phyloP scores from a whole-genome alignment of 1,140 invertebrate species.

The Heterodera schachtii region DNA sequence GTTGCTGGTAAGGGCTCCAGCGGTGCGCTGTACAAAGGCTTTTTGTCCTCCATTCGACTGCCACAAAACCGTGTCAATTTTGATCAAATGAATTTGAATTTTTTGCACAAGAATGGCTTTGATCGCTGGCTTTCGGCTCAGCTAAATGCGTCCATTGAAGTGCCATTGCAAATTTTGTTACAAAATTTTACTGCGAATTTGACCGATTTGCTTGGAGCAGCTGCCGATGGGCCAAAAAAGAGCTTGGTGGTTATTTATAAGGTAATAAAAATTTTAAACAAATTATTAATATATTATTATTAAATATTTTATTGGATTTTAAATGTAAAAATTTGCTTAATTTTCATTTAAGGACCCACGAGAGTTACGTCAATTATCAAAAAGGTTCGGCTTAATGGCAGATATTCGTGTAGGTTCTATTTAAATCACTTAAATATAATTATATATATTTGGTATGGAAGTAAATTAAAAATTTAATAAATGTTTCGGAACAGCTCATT shows the following conservation, averaged over 20 bases:
- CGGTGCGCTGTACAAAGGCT: constrained; percentile 61
- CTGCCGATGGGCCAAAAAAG: neutral
- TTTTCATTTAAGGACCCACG: constrained; percentile 43
- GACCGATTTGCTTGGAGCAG: neutral
- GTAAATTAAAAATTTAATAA: no score
- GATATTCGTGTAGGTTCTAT: constrained; percentile 50
- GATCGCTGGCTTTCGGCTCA: constrained; percentile 13
- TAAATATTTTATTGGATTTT: neutral
- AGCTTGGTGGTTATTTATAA: neutral
- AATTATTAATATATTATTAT: neutral
- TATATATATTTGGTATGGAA: no score
- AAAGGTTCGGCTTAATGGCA: constrained; percentile 56
- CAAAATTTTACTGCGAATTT: neutral
- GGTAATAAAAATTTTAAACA: neutral
- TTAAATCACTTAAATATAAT: neutral
- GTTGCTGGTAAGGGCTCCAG: constrained; percentile 62
- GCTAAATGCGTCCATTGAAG: neutral
- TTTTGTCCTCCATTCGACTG: constrained; percentile 50
- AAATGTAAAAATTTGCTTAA: neutral
- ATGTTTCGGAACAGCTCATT: no score
- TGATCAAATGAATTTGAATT: constrained; percentile 49
- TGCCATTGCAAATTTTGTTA: constrained; percentile 5
- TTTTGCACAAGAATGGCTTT: constrained; percentile 45
- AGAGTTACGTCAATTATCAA: constrained; percentile 53
- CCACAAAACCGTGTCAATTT: constrained; percentile 59